These are phyloP conservation scores for Cybosia mesomella DNA, from an alignment of 2,888 invertebrate genomes.

Conservation along the genomic window DNA sequence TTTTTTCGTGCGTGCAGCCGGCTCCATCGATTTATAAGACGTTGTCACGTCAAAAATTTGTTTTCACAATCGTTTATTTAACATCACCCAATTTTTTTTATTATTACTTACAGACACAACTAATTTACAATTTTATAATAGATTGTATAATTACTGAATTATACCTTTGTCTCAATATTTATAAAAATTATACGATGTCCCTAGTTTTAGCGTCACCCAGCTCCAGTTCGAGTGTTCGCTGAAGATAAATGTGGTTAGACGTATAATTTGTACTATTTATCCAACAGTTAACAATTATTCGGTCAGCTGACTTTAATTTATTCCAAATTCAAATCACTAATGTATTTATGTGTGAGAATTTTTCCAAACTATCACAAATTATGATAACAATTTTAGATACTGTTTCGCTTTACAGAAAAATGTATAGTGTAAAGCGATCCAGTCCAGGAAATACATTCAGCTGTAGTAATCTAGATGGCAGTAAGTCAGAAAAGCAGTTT, in stretches of 20 bases:
- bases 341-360: slow-evolving; percentile 32
- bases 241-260: slow-evolving; percentile 77
- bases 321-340: slow-evolving; percentile 40
- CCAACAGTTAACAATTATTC: slow-evolving; percentile 63
- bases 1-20: too few relatives aligned
- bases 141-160: too few relatives aligned
- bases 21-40: too few relatives aligned
- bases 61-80: too few relatives aligned
- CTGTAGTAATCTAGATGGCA: not conserved
- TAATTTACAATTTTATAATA: too few relatives aligned
- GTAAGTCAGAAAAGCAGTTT: not conserved
- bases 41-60: too few relatives aligned
- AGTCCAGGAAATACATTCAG: not conserved
- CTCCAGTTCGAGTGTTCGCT: slow-evolving; percentile 68
- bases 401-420: slow-evolving; percentile 1
- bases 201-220: slow-evolving; percentile 31
- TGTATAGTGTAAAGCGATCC: not conserved
- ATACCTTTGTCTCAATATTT: not conserved
- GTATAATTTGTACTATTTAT: slow-evolving; percentile 73
- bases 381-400: slow-evolving; percentile 8
- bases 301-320: slow-evolving; percentile 53
- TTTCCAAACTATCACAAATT: slow-evolving; percentile 4
- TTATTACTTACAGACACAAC: too few relatives aligned
- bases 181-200: slow-evolving; percentile 37
- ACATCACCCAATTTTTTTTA: too few relatives aligned